Percentiles rank a stretch among this genome's conserved stretches.
phyloP scores from a whole-genome alignment of 2,888 invertebrate species.

The Torymus aiolomorphi region DNA sequence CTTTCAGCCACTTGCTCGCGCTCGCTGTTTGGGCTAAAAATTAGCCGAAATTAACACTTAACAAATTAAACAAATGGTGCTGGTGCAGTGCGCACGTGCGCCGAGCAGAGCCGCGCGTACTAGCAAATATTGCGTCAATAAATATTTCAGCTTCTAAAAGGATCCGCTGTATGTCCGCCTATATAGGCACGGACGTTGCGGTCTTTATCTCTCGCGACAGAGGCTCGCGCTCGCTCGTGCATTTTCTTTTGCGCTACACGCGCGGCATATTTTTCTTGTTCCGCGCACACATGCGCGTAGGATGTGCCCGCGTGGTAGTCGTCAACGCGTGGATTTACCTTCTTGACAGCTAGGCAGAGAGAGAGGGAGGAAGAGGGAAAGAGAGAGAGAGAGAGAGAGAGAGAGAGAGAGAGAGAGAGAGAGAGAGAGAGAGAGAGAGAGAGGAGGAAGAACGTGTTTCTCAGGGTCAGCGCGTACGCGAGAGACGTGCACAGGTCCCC shows the following conservation, averaged over 20 bases:
- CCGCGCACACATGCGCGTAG: background rate
- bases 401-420: conserved; percentile 57
- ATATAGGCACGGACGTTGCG: background rate
- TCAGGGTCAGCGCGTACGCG: conserved; percentile 60
- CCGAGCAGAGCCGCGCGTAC: conserved; percentile 39
- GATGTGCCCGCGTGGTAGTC: conserved; percentile 55
- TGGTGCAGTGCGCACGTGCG: conserved; percentile 19
- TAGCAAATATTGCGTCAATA: conserved; percentile 73
- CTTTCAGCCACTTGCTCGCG: conserved; percentile 51
- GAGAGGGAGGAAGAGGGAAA: conserved; percentile 55
- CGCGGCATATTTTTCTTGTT: background rate
- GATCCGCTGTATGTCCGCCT: conserved; percentile 61
- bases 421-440: conserved; percentile 45
- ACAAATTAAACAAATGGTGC: conserved; percentile 71
- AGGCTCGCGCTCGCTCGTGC: conserved; percentile 5
- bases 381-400: conserved; percentile 43
- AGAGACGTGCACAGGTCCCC: conserved; percentile 60
- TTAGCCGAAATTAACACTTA: conserved; percentile 72
- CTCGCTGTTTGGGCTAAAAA: conserved; percentile 67
- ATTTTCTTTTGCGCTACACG: conserved; percentile 14
- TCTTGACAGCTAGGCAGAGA: conserved; percentile 63
- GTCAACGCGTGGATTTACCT: conserved; percentile 64
- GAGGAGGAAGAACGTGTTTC: conserved; percentile 63
- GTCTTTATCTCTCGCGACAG: conserved; percentile 3
- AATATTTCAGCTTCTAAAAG: conserved; percentile 71